Evolutionary conservation across 2,797 vertebrate species (phyloP).

Genomic region (Micropoecilia bifurca): DNA sequence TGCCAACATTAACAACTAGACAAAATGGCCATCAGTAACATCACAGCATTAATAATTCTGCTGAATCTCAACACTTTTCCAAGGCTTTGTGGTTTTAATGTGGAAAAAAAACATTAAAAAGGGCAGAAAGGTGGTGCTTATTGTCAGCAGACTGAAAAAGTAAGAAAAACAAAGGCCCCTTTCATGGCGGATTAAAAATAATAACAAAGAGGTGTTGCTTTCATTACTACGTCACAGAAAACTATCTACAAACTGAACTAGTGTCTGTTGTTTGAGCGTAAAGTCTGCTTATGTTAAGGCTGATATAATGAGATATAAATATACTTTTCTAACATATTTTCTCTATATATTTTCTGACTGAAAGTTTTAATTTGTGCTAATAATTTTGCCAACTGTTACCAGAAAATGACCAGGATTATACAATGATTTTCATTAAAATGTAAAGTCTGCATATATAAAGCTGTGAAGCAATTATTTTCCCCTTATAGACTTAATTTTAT

Average conservation of each 20-base stretch:
- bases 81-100: conserved; percentile 24
- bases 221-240: conserved; percentile 8
- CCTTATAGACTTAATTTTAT: not conserved
- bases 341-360: not conserved
- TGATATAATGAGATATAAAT: conserved; percentile 2
- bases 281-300: conserved; percentile 12
- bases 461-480: not conserved
- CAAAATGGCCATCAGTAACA: conserved; percentile 41
- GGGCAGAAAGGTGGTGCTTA: not conserved
- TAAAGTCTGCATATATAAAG: not conserved
- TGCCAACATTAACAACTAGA: conserved; percentile 51
- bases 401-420: not conserved
- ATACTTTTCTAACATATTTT: not conserved
- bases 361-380: not conserved
- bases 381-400: not conserved
- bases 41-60: conserved; percentile 32
- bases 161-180: conserved; percentile 22
- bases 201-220: conserved; percentile 1
- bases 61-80: conserved; percentile 35
- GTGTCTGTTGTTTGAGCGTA: not conserved
- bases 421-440: not conserved
- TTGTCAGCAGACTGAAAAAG: conserved; percentile 8
- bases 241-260: not conserved
- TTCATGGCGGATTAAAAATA: conserved; percentile 8
- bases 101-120: not conserved